phyloP scores from a whole-genome alignment of 1,140 invertebrate species.

The Trichonephila inaurata region DNA sequence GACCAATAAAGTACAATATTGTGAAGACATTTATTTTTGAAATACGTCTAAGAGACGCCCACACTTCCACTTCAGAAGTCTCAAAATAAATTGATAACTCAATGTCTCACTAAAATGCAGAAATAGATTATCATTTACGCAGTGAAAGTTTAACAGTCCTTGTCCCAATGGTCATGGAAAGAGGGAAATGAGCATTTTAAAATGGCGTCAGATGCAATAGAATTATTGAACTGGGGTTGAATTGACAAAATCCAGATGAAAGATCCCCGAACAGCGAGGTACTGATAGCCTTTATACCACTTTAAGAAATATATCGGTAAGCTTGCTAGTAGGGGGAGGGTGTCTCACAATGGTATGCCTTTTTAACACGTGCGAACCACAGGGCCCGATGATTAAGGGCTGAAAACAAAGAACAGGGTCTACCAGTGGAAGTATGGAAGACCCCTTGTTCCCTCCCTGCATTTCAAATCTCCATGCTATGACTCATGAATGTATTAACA shows the following conservation, averaged over 20 bases:
- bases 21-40: too few species aligned
- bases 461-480: not conserved
- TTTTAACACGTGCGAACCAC: slow-evolving; percentile 28
- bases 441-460: not conserved
- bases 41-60: too few species aligned
- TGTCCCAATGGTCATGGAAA: not conserved
- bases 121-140: not conserved
- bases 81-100: not conserved
- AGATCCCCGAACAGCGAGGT: not conserved
- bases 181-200: not conserved
- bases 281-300: not conserved
- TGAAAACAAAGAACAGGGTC: slow-evolving; percentile 44
- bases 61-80: too few species aligned
- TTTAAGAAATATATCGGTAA: slow-evolving; percentile 28
- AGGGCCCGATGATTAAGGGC: slow-evolving; percentile 7
- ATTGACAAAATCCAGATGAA: slow-evolving; percentile 33
- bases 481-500: slow-evolving; percentile 24
- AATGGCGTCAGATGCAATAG: slow-evolving; percentile 47
- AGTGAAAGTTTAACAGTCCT: not conserved
- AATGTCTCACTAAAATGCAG: not conserved
- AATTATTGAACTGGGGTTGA: slow-evolving; percentile 3
- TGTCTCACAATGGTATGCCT: not conserved
- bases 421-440: not conserved
- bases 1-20: too few species aligned
- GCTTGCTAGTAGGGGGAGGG: not conserved